Evolutionary conservation across 2,797 vertebrate species (phyloP), one percentile per base, ranked within the genome.

Genomic region (Sebastes dallii): DNA sequence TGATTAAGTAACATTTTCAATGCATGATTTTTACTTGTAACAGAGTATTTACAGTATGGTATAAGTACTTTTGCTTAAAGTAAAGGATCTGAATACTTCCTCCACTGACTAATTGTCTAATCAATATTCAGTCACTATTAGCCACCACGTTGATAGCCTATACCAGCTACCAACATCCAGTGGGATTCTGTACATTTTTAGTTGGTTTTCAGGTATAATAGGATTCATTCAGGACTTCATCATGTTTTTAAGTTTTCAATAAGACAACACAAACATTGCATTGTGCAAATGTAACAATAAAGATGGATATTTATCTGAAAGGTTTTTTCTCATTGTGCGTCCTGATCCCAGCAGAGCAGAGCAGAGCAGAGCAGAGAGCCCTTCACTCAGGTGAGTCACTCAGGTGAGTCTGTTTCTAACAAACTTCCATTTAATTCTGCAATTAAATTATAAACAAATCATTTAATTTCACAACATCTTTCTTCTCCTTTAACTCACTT

Each of bases 401-500:
- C 64, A 71, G 60, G 56, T 67, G 24, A 66, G 25, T 2, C 59
- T 3, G 12, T 11, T 20, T 29, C 27, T n/a, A 18, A 78, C 29
- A 25, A 18, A 32, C 9, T 13, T 42, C 8, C 4, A 8, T 14
- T 18, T 16, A 8, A 42, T 6, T 13, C 29, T 13, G 29, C 7
- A 0, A 14, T 22, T 1, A 13, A 18, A n/a, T 24, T n/a, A 14
- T 0, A 3, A 14, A 52, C 22, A 3, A 16, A 62, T 25, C 10
- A 2, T 4, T 13, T 25, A 1, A 36, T 6, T 20, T 6, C 4
- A 13, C 29, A 9, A 1, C 4, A 10, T 12, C 3, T 1, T 2
- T 5, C 2, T 6, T 18, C 29, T 4, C 5, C 16, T 16, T 56
- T 10, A 1, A 82, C 85, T 90, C 29, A 88, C 90, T 1, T 69